phyloP scores from a whole-genome alignment of 2,888 invertebrate genomes.

The Pollenia griseotomentosa region DNA sequence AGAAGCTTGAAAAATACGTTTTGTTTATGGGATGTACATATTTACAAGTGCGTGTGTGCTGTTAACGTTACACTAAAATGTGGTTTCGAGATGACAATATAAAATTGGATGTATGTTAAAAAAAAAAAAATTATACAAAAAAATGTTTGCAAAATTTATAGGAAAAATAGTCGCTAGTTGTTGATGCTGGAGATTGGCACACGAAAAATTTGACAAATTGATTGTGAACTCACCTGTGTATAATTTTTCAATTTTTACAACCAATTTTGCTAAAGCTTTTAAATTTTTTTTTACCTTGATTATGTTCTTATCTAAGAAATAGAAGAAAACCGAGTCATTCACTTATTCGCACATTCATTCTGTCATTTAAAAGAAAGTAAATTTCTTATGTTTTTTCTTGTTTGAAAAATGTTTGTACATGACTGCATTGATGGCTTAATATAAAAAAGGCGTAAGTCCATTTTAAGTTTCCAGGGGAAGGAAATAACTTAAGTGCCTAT shows the following conservation, averaged over 20 bases:
- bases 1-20: conserved; percentile 31
- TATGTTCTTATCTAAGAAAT: background rate
- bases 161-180: background rate
- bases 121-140: background rate
- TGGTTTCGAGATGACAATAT: conserved; percentile 43
- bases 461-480: too few species aligned
- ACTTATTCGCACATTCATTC: background rate
- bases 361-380: background rate
- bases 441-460: too few species aligned
- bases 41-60: background rate
- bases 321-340: conserved; percentile 34
- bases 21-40: background rate
- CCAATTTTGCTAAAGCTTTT: conserved; percentile 4
- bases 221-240: conserved; percentile 62
- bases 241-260: conserved; percentile 55
- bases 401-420: background rate
- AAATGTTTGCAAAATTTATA: background rate
- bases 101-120: background rate
- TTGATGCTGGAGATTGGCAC: background rate
- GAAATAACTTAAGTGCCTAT: too few species aligned
- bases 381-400: background rate
- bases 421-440: too few species aligned
- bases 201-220: conserved; percentile 46
- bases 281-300: conserved; percentile 25
- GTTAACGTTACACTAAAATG: conserved; percentile 8